Conservation (phyloP, 2,888 invertebrate genomes). For the Metellina segmentata region DNA sequence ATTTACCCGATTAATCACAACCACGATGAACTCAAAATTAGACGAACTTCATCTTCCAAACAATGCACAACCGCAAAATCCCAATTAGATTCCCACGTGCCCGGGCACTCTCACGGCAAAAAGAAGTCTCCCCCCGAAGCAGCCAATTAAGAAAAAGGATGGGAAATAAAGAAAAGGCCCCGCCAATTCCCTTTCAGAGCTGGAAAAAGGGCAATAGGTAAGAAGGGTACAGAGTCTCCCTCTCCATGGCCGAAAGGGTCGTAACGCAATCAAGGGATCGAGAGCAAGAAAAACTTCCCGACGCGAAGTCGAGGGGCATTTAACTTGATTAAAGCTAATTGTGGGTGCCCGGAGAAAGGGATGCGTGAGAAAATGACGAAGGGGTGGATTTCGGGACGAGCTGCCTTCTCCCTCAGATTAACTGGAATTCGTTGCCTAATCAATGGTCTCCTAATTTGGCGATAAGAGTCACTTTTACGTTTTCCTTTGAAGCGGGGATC, state of each 20-base stretch:
- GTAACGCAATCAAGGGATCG: neutral
- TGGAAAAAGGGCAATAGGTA: neutral
- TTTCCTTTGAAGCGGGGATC: neutral
- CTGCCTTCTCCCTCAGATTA: neutral
- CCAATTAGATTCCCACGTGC: neutral
- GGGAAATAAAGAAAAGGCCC: neutral
- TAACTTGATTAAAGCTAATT: constrained; percentile 40
- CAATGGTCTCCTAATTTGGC: neutral
- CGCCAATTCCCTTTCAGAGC: neutral
- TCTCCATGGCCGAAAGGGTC: neutral
- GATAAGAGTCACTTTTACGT: neutral
- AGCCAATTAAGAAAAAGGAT: neutral
- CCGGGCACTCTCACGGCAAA: too few relatives aligned
- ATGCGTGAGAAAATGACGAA: neutral
- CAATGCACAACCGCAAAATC: neutral
- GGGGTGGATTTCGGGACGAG: neutral
- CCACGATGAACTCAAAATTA: neutral
- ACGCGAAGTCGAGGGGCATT: constrained; percentile 2
- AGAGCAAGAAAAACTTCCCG: constrained; percentile 5
- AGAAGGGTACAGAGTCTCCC: neutral
- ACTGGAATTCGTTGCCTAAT: neutral
- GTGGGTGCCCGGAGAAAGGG: neutral
- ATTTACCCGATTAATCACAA: too few relatives aligned
- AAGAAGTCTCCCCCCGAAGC: neutral
- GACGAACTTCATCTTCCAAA: neutral